These are phyloP conservation scores for Nomada flava DNA, from an alignment of 2,888 invertebrate genomes.

Conservation along the genomic window DNA sequence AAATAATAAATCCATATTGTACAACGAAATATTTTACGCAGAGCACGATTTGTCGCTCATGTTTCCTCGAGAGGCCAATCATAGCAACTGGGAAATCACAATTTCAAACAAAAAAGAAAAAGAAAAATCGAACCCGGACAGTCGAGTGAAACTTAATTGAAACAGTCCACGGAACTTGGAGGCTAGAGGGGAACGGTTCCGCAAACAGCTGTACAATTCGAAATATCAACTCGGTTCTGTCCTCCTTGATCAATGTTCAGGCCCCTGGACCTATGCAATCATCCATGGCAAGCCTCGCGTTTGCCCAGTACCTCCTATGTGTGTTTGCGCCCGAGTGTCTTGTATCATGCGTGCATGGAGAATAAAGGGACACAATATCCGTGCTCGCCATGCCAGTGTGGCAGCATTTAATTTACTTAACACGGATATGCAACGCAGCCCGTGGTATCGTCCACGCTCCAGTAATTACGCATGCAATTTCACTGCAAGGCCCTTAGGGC, in stretches of 20 bases:
- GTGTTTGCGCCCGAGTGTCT: not conserved
- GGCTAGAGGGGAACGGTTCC: not conserved
- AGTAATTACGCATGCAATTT: slow-evolving; percentile 67
- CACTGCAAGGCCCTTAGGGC: slow-evolving; percentile 62
- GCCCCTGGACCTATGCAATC: slow-evolving; percentile 2
- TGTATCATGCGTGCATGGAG: slow-evolving; percentile 31
- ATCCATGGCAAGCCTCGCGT: not conserved
- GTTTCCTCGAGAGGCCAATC: too few species aligned
- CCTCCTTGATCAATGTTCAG: not conserved
- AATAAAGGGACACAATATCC: slow-evolving; percentile 47
- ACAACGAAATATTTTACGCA: too few species aligned
- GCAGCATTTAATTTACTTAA: slow-evolving; percentile 62
- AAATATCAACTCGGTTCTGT: slow-evolving; percentile 16
- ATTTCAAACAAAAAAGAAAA: not conserved
- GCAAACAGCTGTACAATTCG: slow-evolving; percentile 8
- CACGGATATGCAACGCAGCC: slow-evolving; percentile 41
- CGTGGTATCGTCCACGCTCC: slow-evolving; percentile 54
- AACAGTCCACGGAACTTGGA: not conserved
- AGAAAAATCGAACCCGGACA: not conserved
- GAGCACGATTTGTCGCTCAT: too few species aligned
- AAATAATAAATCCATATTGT: too few species aligned
- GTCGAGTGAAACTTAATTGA: not conserved
- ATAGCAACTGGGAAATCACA: too few species aligned
- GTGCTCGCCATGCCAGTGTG: slow-evolving; percentile 30
- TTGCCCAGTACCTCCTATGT: not conserved